These are phyloP conservation scores for Emmelina monodactyla DNA, from an alignment of 2,888 invertebrate genomes.

Conservation along the genomic window DNA sequence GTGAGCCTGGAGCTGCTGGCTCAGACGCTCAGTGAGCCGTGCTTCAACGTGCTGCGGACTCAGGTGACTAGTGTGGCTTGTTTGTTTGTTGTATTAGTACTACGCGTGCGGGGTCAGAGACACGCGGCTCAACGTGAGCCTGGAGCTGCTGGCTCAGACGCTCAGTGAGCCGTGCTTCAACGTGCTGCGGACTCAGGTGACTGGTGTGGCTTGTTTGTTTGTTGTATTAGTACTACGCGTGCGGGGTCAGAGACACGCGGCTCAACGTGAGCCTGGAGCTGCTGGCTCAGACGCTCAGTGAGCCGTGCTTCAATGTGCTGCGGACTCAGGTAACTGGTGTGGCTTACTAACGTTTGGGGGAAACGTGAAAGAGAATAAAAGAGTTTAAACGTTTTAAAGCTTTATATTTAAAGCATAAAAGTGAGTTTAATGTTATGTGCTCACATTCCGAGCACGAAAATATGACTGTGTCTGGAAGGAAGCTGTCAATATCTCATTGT, in stretches of 20 bases:
- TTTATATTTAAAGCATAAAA: too few species aligned
- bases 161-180: slow-evolving; percentile 92
- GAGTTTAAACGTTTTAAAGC: too few species aligned
- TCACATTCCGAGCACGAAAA: too few species aligned
- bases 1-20: slow-evolving; percentile 85
- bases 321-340: slow-evolving; percentile 93
- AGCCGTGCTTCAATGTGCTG: slow-evolving; percentile 90
- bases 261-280: slow-evolving; percentile 85
- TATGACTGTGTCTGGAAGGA: too few species aligned
- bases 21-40: slow-evolving; percentile 90
- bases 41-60: slow-evolving; percentile 89
- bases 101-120: slow-evolving; percentile 85
- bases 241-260: slow-evolving; percentile 76
- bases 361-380: too few species aligned
- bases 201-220: too few species aligned
- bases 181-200: slow-evolving; percentile 87
- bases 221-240: slow-evolving; percentile 94
- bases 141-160: slow-evolving; percentile 88
- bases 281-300: slow-evolving; percentile 85
- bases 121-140: slow-evolving; percentile 75
- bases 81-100: too few species aligned
- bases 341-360: too few species aligned
- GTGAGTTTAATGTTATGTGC: too few species aligned
- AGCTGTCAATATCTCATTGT: too few species aligned
- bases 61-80: too few species aligned